Evolutionary conservation across 2,888 invertebrate genomes (phyloP).

Genomic region (Aspidiotus destructor): DNA sequence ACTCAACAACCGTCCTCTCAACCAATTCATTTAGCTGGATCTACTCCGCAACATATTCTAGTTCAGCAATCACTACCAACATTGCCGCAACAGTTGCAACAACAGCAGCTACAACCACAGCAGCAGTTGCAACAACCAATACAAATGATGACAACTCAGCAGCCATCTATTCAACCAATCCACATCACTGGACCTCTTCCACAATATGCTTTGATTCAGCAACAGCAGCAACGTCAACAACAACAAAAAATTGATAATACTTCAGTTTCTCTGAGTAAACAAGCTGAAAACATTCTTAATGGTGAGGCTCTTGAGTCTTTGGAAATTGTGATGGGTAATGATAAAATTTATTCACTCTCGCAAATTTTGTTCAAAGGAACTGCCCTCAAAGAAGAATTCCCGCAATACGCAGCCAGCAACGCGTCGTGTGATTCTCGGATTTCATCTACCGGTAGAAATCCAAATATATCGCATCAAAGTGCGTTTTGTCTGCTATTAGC

Average conservation of each 20-base stretch:
- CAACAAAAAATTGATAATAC: conserved; percentile 17
- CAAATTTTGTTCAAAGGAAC: conserved; percentile 1
- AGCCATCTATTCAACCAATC: conserved; percentile 8
- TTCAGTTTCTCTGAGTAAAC: conserved; percentile 11
- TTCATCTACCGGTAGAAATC: conserved; percentile 4
- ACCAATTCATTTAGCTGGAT: conserved; percentile 35
- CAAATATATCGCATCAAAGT: background rate
- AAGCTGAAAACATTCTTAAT: conserved; percentile 25
- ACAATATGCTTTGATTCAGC: conserved; percentile 42
- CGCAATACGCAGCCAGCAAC: conserved; percentile 5
- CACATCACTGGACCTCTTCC: conserved; percentile 40
- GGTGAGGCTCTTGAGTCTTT: background rate
- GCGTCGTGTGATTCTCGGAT: background rate
- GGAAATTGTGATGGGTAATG: too few species aligned
- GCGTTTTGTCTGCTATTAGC: background rate
- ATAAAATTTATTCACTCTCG: background rate
- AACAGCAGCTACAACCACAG: conserved; percentile 21
- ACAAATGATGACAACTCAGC: conserved; percentile 38
- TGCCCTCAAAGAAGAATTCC: conserved; percentile 23
- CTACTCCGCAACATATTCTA: conserved; percentile 44
- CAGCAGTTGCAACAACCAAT: conserved; percentile 40
- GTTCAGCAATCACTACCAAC: conserved; percentile 39
- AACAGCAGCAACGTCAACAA: conserved; percentile 8
- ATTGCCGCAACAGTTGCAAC: conserved; percentile 21
- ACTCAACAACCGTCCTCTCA: conserved; percentile 23